Evolutionary conservation across 2,888 invertebrate species (phyloP), one percentile per base, ranked within the genome.

Genomic region (Cheilosia variabilis): DNA sequence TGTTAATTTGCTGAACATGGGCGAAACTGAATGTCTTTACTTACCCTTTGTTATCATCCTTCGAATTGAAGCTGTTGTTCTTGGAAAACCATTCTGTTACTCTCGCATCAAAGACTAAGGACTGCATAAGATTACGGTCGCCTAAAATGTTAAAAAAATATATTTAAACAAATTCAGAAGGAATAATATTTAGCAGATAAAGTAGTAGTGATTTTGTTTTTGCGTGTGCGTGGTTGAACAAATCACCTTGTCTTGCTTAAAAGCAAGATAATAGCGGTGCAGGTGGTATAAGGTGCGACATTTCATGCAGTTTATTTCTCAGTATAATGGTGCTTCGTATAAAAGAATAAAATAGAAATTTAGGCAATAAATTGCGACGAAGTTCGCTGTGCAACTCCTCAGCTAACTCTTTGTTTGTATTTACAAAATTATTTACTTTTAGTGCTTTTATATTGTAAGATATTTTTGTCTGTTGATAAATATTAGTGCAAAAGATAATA

Each of bases 51-150:
- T 66, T 86, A 88, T 96, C 96, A 88, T 96, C 96, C 86, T 95
- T 95, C 22, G 94, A 94, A 50, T 94, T 95, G 62, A 94, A 94
- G 65, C 95, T 96, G 88, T 96, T 95, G 90, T 96, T 96, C 88
- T 95, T 94, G 88, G 96, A 95, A 91, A 97, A 97, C 95, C 97
- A 96, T 88, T 96, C 95, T 1, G 98, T 98, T 87, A 96, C 96
- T 90, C 96, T 95, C 9, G 98, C 98, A 91, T 98, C 98, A 90
- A 96, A 97, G 1, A 98, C 96, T 63, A 98, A 93, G 66, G 96
- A 96, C 90, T 96, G 95, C 92, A 98, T 95, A 68, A 98, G 93
- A 88, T 96, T 96, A 87, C 97, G 95, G 90, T 98, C 97, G 92
- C 97, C 97, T 96, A 91, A 71, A 93, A 93, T 13, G 31, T 72